A percentile compares a stretch with the other conserved stretches of the same genome.
Conservation (phyloP, 2,888 invertebrate genomes). For the Scaeva pyrastri region DNA sequence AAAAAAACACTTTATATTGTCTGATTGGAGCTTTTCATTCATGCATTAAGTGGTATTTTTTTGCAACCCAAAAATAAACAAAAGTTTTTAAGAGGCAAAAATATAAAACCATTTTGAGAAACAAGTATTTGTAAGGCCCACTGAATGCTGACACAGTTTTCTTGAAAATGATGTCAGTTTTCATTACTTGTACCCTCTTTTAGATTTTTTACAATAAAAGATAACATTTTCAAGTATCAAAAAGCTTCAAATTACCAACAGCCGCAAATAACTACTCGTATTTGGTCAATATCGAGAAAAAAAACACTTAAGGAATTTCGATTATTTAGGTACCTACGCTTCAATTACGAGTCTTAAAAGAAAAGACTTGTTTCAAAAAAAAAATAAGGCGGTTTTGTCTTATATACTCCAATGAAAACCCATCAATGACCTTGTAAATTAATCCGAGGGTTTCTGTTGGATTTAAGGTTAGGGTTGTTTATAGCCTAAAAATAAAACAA, state of each 20-base stretch:
- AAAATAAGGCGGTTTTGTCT: background rate
- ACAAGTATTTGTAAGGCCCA: background rate
- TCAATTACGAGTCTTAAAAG: background rate
- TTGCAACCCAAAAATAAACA: too few species aligned
- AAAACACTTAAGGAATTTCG: constrained; percentile 34
- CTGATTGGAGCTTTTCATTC: too few species aligned
- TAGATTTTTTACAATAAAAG: background rate
- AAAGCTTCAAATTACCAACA: constrained; percentile 29
- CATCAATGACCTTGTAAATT: constrained; percentile 2
- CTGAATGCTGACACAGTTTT: constrained; percentile 22
- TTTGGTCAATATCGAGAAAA: background rate
- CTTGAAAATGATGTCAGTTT: background rate
- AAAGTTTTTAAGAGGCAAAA: too few species aligned
- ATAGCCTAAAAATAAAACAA: background rate
- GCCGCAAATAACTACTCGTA: background rate
- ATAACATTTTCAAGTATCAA: constrained; percentile 45
- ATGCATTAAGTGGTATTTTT: too few species aligned
- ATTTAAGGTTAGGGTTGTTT: constrained; percentile 1
- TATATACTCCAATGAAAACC: background rate
- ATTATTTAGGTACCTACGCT: constrained; percentile 38
- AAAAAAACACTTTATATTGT: too few species aligned
- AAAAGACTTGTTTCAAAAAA: background rate
- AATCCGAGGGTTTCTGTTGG: background rate
- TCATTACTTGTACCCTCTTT: background rate
- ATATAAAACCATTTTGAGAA: background rate